Evolutionary conservation across 2,888 invertebrate species (phyloP).

Genomic region (Cephus nigrinus): DNA sequence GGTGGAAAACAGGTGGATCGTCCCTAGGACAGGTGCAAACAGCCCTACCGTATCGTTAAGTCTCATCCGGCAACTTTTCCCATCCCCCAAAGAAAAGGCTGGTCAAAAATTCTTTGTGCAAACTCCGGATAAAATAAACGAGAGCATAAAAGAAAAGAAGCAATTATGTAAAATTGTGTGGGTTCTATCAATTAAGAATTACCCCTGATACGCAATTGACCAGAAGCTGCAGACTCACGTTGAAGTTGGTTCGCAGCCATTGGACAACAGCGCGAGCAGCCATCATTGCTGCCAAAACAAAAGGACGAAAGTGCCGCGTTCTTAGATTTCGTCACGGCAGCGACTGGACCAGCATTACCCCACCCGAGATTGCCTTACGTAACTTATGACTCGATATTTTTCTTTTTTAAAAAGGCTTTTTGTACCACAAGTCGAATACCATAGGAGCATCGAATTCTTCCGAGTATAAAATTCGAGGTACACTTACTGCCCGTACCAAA

Average conservation of each 20-base stretch:
- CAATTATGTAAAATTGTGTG: not conserved
- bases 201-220: not conserved
- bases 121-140: not conserved
- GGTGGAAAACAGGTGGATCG: slow-evolving; percentile 5
- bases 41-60: not conserved
- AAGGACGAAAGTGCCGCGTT: slow-evolving; percentile 3
- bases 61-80: not conserved
- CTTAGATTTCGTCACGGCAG: slow-evolving; percentile 11
- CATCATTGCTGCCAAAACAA: slow-evolving; percentile 11
- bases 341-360: slow-evolving; percentile 3
- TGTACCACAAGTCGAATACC: not conserved
- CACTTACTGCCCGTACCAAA: not conserved
- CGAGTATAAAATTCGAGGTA: not conserved
- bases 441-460: not conserved
- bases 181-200: not conserved
- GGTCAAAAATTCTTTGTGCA: not conserved
- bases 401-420: not conserved
- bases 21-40: not conserved
- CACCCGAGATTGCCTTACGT: slow-evolving; percentile 3
- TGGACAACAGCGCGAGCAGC: not conserved
- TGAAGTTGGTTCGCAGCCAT: slow-evolving; percentile 4
- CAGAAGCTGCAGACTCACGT: not conserved
- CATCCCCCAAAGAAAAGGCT: not conserved
- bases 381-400: slow-evolving; percentile 1
- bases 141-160: not conserved